A percentile compares a stretch with the other conserved stretches of the same genome.
Conservation (phyloP, 2,888 invertebrate genomes). For the Synanthedon vespiformis region DNA sequence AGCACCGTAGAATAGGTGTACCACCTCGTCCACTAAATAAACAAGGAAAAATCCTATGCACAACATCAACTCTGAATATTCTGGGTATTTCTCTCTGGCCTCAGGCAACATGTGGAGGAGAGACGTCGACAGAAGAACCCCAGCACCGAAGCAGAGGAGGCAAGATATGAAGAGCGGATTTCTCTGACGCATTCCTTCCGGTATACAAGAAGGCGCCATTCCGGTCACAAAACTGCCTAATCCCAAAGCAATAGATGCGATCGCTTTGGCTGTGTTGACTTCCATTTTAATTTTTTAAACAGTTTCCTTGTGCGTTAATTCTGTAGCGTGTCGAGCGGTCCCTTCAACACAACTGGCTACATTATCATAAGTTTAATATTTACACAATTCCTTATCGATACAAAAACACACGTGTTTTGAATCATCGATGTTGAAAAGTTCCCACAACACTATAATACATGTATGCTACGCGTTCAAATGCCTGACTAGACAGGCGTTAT, state of each 20-base stretch:
- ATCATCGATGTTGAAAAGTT: background rate
- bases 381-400: background rate
- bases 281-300: conserved; percentile 45
- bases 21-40: conserved; percentile 79
- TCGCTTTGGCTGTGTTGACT: conserved; percentile 69
- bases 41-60: conserved; percentile 79
- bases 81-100: conserved; percentile 71
- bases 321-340: background rate
- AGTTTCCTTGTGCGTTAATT: background rate
- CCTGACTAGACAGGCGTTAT: too few relatives aligned
- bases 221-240: conserved; percentile 78
- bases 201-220: conserved; percentile 75
- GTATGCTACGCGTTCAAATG: too few relatives aligned
- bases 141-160: conserved; percentile 83
- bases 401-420: background rate
- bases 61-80: conserved; percentile 74
- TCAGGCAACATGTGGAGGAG: conserved; percentile 86
- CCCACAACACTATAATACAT: too few relatives aligned
- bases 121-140: conserved; percentile 82
- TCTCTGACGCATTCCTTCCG: conserved; percentile 65
- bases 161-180: conserved; percentile 76
- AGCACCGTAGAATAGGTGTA: conserved; percentile 73
- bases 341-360: background rate
- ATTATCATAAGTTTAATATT: background rate
- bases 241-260: conserved; percentile 76